Base-by-base conservation (phyloP, 2,888 invertebrate species). In the Drosophila melanocephala region DNA sequence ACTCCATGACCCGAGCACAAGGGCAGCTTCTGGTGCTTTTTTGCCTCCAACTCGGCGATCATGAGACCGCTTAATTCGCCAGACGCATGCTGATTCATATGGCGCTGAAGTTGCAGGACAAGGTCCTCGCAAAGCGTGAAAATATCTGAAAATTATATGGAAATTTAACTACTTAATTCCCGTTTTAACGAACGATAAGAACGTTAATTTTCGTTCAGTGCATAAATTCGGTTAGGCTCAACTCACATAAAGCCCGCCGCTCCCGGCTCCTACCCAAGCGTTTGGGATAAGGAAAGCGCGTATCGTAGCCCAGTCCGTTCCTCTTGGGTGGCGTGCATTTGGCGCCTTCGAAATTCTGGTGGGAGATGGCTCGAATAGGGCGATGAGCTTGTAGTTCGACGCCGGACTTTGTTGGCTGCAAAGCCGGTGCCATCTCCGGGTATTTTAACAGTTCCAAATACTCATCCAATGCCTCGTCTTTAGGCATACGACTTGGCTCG, bases 251-350 rank as follows among this genome's bases (percentile, higher is more conserved):
- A 1, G 74, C 64, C 1, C 81, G 86, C 1, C 57, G 55, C 42
- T 61, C 53, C 10, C 56, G 61, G 14, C 53, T 59, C 19, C 60
- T 66, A 35, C 63, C 50, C 7, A 81, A 14, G 10, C 33, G 51
- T 0, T 63, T 60, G 14, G 83, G 83, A 28, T 84, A 84, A 0
- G 66, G 55, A 26, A 84, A 86, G 30, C 77, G 74, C n/a, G 16
- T 3, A 55, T 84, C 83, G 59, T 72, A 84, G 19, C 83, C 86
- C 16, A 67, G 50, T 0, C 77, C 83, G 0, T 1, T 22, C 5
- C 42, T 5, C 28, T 66, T 70, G 0, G 79, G 76, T 0, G 63
- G 52, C 1, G 47, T 56, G 47, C 71, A 85, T n/a, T 50, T 62
- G n/a, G 58, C 61, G 9, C 14, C 42, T 5, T 42, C 39, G 10